A percentile compares a stretch with the other conserved stretches of the same genome.
Evolutionary conservation across 2,888 invertebrate species (phyloP).

Genomic region (Tetranychus truncatus): DNA sequence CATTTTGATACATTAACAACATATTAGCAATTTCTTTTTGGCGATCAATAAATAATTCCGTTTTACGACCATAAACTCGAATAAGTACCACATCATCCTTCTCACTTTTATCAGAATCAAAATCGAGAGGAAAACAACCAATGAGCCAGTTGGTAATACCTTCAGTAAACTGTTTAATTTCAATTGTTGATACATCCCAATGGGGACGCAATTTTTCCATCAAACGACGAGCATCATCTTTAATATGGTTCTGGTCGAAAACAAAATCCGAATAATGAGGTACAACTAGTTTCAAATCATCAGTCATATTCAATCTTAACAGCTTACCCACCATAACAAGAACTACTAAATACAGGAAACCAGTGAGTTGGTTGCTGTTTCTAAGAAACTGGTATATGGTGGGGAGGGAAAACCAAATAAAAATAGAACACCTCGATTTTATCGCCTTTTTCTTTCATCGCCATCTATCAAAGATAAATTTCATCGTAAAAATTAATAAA

Average conservation of each 20-base stretch:
- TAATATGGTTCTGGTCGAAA: constrained; percentile 8
- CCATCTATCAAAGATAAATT: not conserved
- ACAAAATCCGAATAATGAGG: not conserved
- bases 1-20: constrained; percentile 47
- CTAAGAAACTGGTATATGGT: no score
- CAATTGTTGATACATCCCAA: constrained; percentile 16
- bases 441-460: no score
- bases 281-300: not conserved
- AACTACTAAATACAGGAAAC: not conserved
- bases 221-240: constrained; percentile 22
- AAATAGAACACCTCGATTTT: no score
- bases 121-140: constrained; percentile 45
- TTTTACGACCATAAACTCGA: constrained; percentile 77
- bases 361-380: not conserved
- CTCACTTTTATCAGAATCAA: not conserved
- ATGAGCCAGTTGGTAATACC: constrained; percentile 83
- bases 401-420: no score
- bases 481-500: no score
- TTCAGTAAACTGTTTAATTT: constrained; percentile 61
- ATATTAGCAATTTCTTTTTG: constrained; percentile 45
- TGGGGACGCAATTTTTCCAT: constrained; percentile 21
- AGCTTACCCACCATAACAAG: not conserved
- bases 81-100: constrained; percentile 49
- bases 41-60: constrained; percentile 75
- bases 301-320: not conserved